These are phyloP conservation scores for Spermophilus dauricus DNA, from an alignment of 2,113 vertebrate genomes.

Conservation along the genomic window DNA sequence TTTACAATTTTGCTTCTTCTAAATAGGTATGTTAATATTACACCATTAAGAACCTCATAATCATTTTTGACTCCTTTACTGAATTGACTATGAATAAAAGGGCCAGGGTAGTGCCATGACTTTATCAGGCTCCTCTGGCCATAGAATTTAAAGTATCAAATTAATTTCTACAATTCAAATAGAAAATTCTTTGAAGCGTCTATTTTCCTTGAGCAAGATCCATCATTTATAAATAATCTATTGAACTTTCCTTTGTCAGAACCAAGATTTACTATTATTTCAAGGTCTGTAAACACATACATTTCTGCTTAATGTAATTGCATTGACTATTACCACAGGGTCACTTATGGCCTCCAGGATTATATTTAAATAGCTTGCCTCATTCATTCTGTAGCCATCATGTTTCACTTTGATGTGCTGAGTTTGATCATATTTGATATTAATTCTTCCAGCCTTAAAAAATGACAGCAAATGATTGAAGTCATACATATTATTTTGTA, in stretches of 20 bases:
- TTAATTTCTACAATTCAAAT: conserved; percentile 23
- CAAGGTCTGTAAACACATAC: not conserved
- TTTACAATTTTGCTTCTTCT: not conserved
- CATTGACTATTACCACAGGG: not conserved
- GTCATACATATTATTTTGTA: not conserved
- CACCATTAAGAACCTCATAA: not conserved
- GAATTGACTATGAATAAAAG: not conserved
- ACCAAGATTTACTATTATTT: not conserved
- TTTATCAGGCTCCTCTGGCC: not conserved
- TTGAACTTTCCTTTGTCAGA: not conserved
- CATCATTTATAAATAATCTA: not conserved
- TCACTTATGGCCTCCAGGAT: not conserved
- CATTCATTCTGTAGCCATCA: not conserved
- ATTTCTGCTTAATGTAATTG: not conserved
- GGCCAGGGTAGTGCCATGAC: not conserved
- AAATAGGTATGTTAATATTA: not conserved
- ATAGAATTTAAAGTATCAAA: not conserved
- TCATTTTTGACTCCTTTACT: not conserved
- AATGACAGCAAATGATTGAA: not conserved
- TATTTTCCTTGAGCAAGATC: not conserved
- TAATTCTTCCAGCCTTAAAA: not conserved
- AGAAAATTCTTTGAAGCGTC: not conserved
- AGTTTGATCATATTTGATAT: not conserved
- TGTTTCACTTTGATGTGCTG: not conserved
- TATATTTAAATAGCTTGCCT: not conserved